phyloP scores from a whole-genome alignment of 1,140 invertebrate species.

The Drosophila parvula region DNA sequence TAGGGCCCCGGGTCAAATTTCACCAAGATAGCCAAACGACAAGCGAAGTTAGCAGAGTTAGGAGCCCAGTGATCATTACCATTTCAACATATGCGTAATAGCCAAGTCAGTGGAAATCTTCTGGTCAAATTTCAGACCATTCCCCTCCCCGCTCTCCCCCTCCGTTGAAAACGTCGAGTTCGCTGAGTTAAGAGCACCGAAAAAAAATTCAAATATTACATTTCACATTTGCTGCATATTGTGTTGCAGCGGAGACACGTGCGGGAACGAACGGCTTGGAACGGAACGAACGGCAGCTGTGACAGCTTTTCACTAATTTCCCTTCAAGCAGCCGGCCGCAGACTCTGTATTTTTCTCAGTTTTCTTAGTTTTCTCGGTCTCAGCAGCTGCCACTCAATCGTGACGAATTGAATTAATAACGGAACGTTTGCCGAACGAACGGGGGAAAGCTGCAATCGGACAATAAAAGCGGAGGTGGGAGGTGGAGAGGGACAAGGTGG shows the following conservation, averaged over 20 bases:
- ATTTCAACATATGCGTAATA: slow-evolving; percentile 6
- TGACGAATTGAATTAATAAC: slow-evolving; percentile 81
- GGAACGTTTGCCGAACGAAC: slow-evolving; percentile 56
- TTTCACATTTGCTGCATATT: slow-evolving; percentile 22
- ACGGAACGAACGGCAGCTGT: slow-evolving; percentile 53
- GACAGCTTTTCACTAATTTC: slow-evolving; percentile 78
- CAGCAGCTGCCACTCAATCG: slow-evolving; percentile 73
- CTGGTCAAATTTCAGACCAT: slow-evolving; percentile 28
- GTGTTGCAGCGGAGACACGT: slow-evolving; percentile 41
- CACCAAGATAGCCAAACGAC: neutral
- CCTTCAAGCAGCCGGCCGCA: slow-evolving; percentile 66
- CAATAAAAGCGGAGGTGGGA: slow-evolving; percentile 15
- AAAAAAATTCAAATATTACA: slow-evolving; percentile 13
- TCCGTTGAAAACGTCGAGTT: neutral
- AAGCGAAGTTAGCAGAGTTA: slow-evolving; percentile 11
- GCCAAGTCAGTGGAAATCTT: slow-evolving; percentile 4
- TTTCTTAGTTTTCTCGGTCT: slow-evolving; percentile 28
- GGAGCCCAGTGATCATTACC: slow-evolving; percentile 9
- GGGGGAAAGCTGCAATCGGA: slow-evolving; percentile 50
- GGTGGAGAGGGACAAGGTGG: neutral
- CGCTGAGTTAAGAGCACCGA: slow-evolving; percentile 7
- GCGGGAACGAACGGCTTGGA: slow-evolving; percentile 21
- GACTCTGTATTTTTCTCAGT: slow-evolving; percentile 33
- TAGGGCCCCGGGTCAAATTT: slow-evolving; percentile 4
- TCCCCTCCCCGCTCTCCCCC: neutral